These are phyloP conservation scores for Merops nubicus DNA, from an alignment of 2,113 vertebrate species.

Conservation along the genomic window DNA sequence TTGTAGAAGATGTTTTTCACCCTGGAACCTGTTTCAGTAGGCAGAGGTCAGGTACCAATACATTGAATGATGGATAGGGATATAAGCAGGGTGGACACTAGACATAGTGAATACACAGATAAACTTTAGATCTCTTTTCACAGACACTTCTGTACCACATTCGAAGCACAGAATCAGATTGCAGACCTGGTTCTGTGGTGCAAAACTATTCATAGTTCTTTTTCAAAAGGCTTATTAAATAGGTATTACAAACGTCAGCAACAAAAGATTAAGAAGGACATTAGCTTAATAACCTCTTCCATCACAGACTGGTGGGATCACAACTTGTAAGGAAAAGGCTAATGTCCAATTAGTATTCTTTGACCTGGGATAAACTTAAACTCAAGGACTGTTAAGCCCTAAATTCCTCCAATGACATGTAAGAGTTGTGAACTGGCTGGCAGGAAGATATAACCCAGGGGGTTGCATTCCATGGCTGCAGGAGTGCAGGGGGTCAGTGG, in stretches of 20 bases:
- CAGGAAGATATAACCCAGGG: not conserved
- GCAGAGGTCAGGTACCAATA: not conserved
- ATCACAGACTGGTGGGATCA: not conserved
- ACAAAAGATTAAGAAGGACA: conserved; percentile 1
- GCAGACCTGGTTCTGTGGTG: not conserved
- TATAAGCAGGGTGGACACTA: not conserved
- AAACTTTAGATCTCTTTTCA: not conserved
- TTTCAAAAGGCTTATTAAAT: not conserved
- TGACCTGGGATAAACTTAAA: conserved; percentile 34
- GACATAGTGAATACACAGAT: not conserved
- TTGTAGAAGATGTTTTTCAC: not conserved
- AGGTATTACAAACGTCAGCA: not conserved
- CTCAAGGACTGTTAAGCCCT: not conserved
- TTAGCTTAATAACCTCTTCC: conserved; percentile 37
- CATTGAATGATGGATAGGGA: not conserved
- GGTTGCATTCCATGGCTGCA: not conserved
- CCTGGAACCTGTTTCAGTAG: not conserved
- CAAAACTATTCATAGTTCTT: not conserved
- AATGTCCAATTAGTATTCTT: conserved; percentile 45
- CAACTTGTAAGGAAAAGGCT: conserved; percentile 10
- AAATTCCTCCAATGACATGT: not conserved
- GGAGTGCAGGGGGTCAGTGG: not conserved
- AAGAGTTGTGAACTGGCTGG: not conserved
- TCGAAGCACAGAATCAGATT: not conserved
- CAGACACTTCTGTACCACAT: not conserved